Evolutionary conservation across 2,888 invertebrate species (phyloP).

Genomic region (Eristalis tenax): DNA sequence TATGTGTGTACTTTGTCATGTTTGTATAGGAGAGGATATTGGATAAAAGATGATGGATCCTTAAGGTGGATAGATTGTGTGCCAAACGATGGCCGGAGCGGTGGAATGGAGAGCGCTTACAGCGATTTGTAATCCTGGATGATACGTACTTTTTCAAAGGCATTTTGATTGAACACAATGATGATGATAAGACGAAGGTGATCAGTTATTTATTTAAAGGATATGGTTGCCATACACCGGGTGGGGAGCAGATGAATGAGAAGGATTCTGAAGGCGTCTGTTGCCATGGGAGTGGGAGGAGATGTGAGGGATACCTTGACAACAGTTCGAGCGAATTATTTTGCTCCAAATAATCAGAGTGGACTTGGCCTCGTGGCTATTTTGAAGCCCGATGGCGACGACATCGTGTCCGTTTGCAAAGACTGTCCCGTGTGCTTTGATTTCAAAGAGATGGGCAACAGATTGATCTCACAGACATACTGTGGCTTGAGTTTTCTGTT

Average conservation of each 20-base stretch:
- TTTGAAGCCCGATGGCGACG: too few species aligned
- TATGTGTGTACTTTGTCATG: constrained; percentile 8
- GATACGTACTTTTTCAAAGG: constrained; percentile 5
- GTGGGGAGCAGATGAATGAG: neutral
- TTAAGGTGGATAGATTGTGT: constrained; percentile 30
- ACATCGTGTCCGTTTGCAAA: too few species aligned
- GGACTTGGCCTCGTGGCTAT: too few species aligned
- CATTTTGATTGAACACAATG: constrained; percentile 43
- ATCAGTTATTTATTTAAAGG: constrained; percentile 21
- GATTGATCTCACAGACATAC: too few species aligned
- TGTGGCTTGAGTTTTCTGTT: too few species aligned
- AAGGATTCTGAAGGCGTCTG: neutral
- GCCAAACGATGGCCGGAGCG: neutral
- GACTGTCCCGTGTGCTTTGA: too few species aligned
- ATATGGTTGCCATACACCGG: neutral
- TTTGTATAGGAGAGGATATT: constrained; percentile 31
- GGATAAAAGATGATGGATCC: constrained; percentile 48
- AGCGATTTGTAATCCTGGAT: constrained; percentile 38
- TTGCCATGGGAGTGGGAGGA: neutral
- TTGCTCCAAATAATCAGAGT: too few species aligned
- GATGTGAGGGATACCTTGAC: too few species aligned
- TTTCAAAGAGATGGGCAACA: too few species aligned
- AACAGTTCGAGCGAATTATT: too few species aligned
- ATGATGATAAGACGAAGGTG: constrained; percentile 34
- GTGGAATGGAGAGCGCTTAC: neutral